Percentiles rank a stretch among this genome's conserved stretches.
Evolutionary conservation across 1,140 invertebrate species (phyloP).

Genomic region (Goniozus legneri): DNA sequence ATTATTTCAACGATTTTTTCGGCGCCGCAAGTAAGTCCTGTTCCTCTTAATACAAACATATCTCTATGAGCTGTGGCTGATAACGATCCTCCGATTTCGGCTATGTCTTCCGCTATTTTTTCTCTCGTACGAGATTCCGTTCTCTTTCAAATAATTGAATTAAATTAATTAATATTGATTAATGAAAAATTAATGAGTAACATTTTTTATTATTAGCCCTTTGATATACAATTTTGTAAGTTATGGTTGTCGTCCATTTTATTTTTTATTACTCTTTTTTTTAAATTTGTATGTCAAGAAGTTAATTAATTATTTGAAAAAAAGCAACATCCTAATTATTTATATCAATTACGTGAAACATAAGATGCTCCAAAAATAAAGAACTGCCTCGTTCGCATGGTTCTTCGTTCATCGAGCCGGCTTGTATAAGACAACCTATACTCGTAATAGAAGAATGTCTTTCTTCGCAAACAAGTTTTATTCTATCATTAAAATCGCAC

Average conservation of each 20-base stretch:
- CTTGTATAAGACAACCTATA: background rate
- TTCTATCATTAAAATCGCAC: background rate
- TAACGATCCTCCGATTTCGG: slow-evolving; percentile 25
- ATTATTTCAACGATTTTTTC: slow-evolving; percentile 22
- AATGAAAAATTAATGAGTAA: background rate
- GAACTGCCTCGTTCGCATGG: background rate
- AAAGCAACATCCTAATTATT: too few relatives aligned
- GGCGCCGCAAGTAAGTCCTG: slow-evolving; percentile 14
- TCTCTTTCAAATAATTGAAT: slow-evolving; percentile 15
- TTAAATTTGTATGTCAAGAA: too few relatives aligned
- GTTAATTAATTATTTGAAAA: too few relatives aligned
- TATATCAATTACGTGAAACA: background rate
- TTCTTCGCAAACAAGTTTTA: background rate
- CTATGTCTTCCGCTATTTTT: slow-evolving; percentile 19
- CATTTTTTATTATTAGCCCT: too few relatives aligned
- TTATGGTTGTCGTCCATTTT: too few relatives aligned
- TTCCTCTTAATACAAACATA: slow-evolving; percentile 33
- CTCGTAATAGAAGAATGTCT: background rate
- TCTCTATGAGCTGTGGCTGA: slow-evolving; percentile 22
- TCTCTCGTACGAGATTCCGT: slow-evolving; percentile 12
- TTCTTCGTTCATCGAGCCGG: background rate
- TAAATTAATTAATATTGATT: background rate
- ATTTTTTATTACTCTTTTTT: too few relatives aligned
- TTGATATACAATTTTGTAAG: too few relatives aligned
- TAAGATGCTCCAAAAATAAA: background rate